Evolutionary conservation across 2,888 invertebrate species (phyloP).

Genomic region (Torymus texanus): DNA sequence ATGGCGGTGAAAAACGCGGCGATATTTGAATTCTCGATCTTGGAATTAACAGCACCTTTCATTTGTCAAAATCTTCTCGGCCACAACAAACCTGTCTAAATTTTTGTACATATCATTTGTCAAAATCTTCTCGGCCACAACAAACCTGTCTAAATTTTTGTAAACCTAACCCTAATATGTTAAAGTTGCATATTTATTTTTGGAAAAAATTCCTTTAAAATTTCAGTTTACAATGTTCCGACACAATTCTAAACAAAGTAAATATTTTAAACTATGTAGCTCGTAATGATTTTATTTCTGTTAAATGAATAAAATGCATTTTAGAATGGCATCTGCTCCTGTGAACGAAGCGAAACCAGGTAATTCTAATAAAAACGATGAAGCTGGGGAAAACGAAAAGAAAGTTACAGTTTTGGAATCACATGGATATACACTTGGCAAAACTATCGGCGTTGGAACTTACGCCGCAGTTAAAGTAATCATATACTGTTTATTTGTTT

Average conservation of each 20-base stretch:
- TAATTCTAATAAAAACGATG: constrained; percentile 23
- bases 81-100: constrained; percentile 34
- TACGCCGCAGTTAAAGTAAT: constrained; percentile 87
- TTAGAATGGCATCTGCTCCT: constrained; percentile 62
- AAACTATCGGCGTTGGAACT: constrained; percentile 87
- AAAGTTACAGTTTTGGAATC: constrained; percentile 83
- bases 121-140: constrained; percentile 19
- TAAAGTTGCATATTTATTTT: constrained; percentile 30
- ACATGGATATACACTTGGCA: constrained; percentile 85
- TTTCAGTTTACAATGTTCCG: constrained; percentile 45
- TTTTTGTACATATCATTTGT: constrained; percentile 15
- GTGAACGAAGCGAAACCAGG: constrained; percentile 57
- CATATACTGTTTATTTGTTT: constrained; percentile 11
- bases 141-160: constrained; percentile 31
- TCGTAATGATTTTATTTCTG: background rate
- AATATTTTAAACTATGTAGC: background rate
- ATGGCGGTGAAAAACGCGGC: constrained; percentile 21
- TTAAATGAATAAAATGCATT: background rate
- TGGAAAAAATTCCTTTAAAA: constrained; percentile 41
- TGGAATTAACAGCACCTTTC: constrained; percentile 14
- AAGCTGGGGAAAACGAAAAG: constrained; percentile 61
- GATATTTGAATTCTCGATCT: constrained; percentile 17
- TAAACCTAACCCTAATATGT: constrained; percentile 36
- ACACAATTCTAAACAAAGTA: constrained; percentile 22
- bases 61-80: constrained; percentile 9